Evolutionary conservation across 2,888 invertebrate species (phyloP).

Genomic region (Proisotoma minuta): DNA sequence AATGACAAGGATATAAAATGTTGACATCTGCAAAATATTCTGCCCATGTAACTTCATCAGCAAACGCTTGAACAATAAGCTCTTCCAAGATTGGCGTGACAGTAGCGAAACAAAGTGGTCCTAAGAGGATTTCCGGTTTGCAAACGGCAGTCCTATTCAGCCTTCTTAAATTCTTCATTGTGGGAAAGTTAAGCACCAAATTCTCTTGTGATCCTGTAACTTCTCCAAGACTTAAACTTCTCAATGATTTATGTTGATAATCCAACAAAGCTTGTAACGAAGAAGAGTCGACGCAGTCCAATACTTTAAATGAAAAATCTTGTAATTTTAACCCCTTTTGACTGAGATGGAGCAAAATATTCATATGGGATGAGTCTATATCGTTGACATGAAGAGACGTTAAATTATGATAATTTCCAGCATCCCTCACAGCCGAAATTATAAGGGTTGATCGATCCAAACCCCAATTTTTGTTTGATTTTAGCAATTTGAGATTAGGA

Average conservation of each 20-base stretch:
- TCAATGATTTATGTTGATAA: constrained; percentile 27
- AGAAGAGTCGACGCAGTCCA: constrained; percentile 27
- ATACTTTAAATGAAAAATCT: constrained; percentile 33
- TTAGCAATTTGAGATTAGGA: constrained; percentile 23
- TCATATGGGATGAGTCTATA: constrained; percentile 23
- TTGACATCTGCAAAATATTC: constrained; percentile 32
- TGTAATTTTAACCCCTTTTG: constrained; percentile 25
- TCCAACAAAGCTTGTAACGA: constrained; percentile 25
- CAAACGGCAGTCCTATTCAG: constrained; percentile 33
- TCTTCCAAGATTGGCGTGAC: constrained; percentile 27
- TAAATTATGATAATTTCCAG: constrained; percentile 25
- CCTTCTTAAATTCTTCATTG: constrained; percentile 28
- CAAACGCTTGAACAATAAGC: constrained; percentile 31
- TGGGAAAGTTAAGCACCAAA: constrained; percentile 30
- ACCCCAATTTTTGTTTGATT: constrained; percentile 27
- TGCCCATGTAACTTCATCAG: constrained; percentile 35
- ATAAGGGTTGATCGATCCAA: constrained; percentile 19
- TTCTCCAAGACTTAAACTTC: constrained; percentile 32
- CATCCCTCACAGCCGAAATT: constrained; percentile 22
- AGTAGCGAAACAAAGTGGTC: constrained; percentile 32
- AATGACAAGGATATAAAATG: constrained; percentile 26
- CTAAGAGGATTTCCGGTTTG: constrained; percentile 27
- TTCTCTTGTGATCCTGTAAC: constrained; percentile 27
- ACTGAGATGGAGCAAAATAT: constrained; percentile 24
- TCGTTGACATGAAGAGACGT: constrained; percentile 29